phyloP scores from a whole-genome alignment of 2,113 vertebrate genomes.

The Cisticola juncidis region DNA sequence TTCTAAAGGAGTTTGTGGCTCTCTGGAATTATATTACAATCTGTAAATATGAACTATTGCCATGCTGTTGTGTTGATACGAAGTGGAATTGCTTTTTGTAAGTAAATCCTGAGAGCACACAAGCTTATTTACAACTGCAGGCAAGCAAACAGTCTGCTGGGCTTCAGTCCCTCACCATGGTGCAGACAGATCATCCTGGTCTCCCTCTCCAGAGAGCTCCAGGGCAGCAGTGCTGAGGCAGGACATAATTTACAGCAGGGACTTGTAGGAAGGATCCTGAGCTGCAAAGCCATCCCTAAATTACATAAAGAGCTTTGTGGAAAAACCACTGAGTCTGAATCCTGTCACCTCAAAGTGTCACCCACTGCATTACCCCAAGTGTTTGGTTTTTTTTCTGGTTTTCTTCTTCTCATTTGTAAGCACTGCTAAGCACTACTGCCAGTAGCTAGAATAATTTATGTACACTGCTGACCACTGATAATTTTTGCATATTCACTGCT shows the following conservation, averaged over 20 bases:
- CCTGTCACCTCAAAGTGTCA: background rate
- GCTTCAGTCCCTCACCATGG: background rate
- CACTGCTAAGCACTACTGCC: background rate
- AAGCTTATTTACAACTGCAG: slow-evolving; percentile 6
- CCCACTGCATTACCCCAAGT: background rate
- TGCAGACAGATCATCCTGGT: background rate
- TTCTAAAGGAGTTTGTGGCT: slow-evolving; percentile 17
- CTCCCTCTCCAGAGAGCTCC: background rate
- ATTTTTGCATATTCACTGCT: background rate
- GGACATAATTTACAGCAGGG: background rate
- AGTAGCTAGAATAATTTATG: background rate
- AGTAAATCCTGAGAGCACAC: slow-evolving; percentile 28
- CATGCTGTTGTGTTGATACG: background rate
- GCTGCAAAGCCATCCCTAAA: background rate
- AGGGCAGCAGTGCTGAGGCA: background rate
- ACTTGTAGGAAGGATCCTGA: background rate
- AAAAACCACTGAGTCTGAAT: background rate
- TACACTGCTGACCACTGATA: background rate
- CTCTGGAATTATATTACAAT: slow-evolving; percentile 1
- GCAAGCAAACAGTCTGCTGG: background rate
- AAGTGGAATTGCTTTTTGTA: slow-evolving; percentile 17
- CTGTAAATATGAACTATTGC: slow-evolving; percentile 29
- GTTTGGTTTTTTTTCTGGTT: background rate
- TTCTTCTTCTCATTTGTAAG: background rate
- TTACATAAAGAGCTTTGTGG: background rate